phyloP scores from a whole-genome alignment of 2,797 vertebrate genomes.

The Oryzias sinensis region DNA sequence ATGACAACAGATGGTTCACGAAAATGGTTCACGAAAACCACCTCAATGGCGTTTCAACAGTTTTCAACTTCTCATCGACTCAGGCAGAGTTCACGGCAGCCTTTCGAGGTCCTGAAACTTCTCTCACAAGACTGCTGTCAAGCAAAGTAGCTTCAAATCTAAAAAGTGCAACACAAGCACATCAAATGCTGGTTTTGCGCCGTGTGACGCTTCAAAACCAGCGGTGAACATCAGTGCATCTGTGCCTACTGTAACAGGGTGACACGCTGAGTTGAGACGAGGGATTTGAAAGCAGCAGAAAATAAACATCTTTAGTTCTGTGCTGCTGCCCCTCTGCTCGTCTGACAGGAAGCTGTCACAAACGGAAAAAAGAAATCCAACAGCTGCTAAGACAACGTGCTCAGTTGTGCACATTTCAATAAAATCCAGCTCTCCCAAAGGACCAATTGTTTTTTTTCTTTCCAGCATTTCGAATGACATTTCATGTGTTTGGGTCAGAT shows the following conservation, averaged over 20 bases:
- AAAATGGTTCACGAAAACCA: background rate
- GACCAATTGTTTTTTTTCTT: too few species aligned
- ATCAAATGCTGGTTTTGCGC: background rate
- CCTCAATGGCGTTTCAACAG: background rate
- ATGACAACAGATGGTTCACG: background rate
- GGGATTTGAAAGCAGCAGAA: background rate
- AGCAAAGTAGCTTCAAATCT: background rate
- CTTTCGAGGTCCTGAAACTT: background rate
- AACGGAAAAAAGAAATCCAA: background rate
- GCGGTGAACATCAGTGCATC: background rate
- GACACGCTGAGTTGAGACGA: background rate
- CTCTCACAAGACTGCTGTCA: background rate
- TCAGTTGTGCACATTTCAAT: background rate
- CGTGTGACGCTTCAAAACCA: background rate
- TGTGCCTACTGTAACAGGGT: background rate
- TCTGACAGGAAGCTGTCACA: background rate
- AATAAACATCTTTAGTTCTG: background rate
- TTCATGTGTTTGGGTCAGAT: too few species aligned
- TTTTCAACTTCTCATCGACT: background rate
- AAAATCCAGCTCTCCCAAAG: too few species aligned
- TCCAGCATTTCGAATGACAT: too few species aligned
- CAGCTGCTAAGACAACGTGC: background rate
- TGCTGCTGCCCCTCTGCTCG: background rate
- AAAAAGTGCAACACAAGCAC: background rate
- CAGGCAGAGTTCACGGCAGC: background rate